Conservation (phyloP, 1,140 invertebrate species). For the Meloidogyne hapla region DNA sequence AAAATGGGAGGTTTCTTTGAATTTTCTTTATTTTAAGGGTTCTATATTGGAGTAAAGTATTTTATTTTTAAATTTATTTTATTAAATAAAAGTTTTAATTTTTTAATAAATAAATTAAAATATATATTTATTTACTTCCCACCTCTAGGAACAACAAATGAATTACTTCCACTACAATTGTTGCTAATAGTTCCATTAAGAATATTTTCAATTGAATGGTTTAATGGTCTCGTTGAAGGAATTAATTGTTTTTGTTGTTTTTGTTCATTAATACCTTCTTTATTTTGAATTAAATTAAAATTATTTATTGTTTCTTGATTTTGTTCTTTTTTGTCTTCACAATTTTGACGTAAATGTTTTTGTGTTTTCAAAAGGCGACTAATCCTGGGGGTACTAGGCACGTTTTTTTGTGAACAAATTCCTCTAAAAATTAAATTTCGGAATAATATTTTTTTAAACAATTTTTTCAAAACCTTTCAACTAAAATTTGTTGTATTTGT, state of each 20-base stretch:
- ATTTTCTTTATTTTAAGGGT: no score
- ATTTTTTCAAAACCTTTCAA: constrained; percentile 29
- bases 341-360: constrained; percentile 8
- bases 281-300: neutral
- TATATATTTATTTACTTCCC: no score
- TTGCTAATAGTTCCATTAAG: constrained; percentile 6
- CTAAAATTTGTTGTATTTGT: constrained; percentile 48
- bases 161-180: neutral
- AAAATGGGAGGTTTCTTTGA: no score
- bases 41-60: no score
- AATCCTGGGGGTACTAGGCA: constrained; percentile 21
- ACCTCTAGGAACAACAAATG: neutral
- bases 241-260: neutral
- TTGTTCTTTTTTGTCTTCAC: no score
- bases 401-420: constrained; percentile 30
- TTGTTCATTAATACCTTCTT: neutral
- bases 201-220: constrained; percentile 29
- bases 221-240: constrained; percentile 16
- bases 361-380: constrained; percentile 24
- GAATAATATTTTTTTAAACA: neutral
- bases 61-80: no score
- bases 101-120: no score
- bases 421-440: constrained; percentile 1
- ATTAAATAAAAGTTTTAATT: no score
- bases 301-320: neutral